Conservation (phyloP, 2,797 vertebrate species). For the Crypturellus tataupa region DNA sequence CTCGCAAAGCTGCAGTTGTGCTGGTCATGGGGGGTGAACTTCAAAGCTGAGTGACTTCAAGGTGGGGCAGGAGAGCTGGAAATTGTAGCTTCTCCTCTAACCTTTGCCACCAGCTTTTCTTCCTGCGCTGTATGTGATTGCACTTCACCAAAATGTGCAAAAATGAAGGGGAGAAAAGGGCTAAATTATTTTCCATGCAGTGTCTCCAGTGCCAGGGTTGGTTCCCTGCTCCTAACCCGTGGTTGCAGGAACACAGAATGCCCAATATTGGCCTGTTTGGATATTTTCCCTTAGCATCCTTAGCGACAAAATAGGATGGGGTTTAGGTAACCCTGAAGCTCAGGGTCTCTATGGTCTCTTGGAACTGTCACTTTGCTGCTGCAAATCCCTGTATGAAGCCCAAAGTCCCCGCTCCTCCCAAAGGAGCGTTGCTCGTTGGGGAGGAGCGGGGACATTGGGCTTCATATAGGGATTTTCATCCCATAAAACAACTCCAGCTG, state of each 20-base stretch:
- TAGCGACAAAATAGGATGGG: not conserved
- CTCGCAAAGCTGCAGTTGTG: not conserved
- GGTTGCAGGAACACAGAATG: not conserved
- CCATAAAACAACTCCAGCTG: not conserved
- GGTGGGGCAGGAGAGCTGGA: too few species aligned
- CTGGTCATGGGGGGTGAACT: not conserved
- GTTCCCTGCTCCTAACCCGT: not conserved
- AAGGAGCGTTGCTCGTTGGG: not conserved
- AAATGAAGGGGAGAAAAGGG: too few species aligned
- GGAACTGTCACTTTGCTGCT: not conserved
- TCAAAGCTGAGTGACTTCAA: not conserved
- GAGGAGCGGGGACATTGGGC: not conserved
- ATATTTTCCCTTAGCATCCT: not conserved
- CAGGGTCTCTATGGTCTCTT: not conserved
- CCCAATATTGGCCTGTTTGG: not conserved
- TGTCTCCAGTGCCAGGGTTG: not conserved
- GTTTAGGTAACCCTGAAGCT: not conserved
- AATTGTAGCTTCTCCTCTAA: not conserved
- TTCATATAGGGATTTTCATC: not conserved
- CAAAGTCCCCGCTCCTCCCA: too few species aligned
- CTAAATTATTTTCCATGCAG: not conserved
- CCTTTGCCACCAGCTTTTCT: not conserved
- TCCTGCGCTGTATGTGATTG: not conserved
- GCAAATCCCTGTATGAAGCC: too few species aligned
- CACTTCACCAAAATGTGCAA: not conserved